Percentiles rank a stretch among this genome's conserved stretches.
These are phyloP conservation scores for Centropristis striata DNA, from an alignment of 2,113 vertebrate species.

Conservation along the genomic window DNA sequence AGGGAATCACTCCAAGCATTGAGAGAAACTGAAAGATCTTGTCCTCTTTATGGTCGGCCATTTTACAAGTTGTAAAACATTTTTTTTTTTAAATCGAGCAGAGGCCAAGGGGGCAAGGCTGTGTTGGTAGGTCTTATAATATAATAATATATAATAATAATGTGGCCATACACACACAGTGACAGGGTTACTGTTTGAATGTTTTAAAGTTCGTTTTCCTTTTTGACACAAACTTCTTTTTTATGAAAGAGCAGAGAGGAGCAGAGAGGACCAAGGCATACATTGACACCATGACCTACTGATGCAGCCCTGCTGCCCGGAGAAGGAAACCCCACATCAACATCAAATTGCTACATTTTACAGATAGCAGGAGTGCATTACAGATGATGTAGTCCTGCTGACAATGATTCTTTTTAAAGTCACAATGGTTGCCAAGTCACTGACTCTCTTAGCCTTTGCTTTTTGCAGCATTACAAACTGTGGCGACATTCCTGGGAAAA, in stretches of 20 bases:
- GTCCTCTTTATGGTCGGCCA: slow-evolving; percentile 52
- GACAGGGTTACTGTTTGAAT: neutral
- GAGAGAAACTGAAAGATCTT: slow-evolving; percentile 30
- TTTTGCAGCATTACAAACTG: too few species aligned
- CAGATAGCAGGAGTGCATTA: too few species aligned
- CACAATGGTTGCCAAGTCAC: neutral
- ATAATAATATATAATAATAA: too few species aligned
- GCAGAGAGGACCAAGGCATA: slow-evolving; percentile 17
- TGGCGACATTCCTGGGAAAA: too few species aligned
- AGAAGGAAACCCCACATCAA: slow-evolving; percentile 36
- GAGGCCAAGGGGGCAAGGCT: slow-evolving; percentile 23
- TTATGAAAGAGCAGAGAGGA: neutral
- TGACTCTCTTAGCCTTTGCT: neutral
- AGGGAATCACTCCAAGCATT: neutral
- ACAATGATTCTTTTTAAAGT: neutral
- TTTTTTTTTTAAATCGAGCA: slow-evolving; percentile 23
- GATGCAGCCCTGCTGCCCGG: slow-evolving; percentile 43
- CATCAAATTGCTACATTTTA: slow-evolving; percentile 20
- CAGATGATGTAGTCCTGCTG: neutral
- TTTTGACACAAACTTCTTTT: neutral
- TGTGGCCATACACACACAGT: slow-evolving; percentile 15
- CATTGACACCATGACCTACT: slow-evolving; percentile 59
- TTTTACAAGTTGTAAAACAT: slow-evolving; percentile 60
- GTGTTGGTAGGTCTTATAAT: slow-evolving; percentile 47
- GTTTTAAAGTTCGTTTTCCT: slow-evolving; percentile 3